These are phyloP conservation scores for Sylvia atricapilla DNA, from an alignment of 2,113 vertebrate genomes.

Conservation along the genomic window DNA sequence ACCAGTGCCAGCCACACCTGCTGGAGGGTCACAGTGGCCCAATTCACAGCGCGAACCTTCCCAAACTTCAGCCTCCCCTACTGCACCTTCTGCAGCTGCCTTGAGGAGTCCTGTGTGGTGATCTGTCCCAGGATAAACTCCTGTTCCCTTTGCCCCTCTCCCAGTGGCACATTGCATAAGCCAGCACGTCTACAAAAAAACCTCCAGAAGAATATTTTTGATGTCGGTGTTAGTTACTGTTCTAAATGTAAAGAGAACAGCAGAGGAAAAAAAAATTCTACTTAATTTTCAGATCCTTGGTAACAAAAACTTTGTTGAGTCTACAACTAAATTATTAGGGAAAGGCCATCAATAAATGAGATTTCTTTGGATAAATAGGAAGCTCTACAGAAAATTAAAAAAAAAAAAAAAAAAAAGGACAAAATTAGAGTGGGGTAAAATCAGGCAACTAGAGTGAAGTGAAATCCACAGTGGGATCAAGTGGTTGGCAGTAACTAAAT, in stretches of 20 bases:
- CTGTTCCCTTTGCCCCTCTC: neutral
- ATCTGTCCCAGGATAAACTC: neutral
- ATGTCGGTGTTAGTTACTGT: neutral
- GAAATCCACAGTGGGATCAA: neutral
- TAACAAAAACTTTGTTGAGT: neutral
- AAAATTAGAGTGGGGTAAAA: neutral
- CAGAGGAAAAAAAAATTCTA: neutral
- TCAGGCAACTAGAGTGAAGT: neutral
- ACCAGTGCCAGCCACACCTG: constrained; percentile 6
- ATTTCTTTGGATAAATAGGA: neutral
- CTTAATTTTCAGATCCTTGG: neutral
- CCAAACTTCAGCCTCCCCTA: neutral
- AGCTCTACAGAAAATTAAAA: neutral
- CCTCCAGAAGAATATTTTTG: neutral
- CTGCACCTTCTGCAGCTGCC: neutral
- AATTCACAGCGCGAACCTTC: neutral
- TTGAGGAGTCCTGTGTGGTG: fast-evolving
- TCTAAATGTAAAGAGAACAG: neutral
- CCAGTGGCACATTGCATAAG: fast-evolving
- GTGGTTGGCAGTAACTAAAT: neutral
- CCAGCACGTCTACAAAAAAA: neutral
- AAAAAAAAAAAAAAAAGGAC: neutral
- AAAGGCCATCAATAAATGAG: neutral
- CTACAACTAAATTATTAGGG: neutral
- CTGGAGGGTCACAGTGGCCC: neutral